Conservation (phyloP, 2,797 vertebrate species). For the Ibycter americanus region DNA sequence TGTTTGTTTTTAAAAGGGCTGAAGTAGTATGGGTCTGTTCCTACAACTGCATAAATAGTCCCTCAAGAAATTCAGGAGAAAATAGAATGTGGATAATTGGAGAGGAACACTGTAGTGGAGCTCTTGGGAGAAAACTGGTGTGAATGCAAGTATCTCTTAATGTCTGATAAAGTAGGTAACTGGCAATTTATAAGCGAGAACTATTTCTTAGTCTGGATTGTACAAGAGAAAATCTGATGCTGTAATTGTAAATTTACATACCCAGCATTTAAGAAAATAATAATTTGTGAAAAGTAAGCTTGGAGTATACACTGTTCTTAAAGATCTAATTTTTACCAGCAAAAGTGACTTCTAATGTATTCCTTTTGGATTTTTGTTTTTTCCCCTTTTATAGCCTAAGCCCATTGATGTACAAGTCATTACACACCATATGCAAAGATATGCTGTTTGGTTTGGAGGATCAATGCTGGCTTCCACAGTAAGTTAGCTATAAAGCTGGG, state of each 20-base stretch:
- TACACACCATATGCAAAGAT: conserved; percentile 98
- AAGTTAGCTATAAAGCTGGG: conserved; percentile 70
- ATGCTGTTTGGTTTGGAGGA: conserved; percentile 98
- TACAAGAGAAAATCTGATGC: background rate
- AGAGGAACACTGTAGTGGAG: background rate
- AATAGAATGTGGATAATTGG: background rate
- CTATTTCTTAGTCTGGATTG: background rate
- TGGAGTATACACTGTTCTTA: background rate
- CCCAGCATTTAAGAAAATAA: background rate
- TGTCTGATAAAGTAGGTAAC: background rate
- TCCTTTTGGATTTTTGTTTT: background rate
- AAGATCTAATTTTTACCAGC: background rate
- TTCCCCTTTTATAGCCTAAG: conserved; percentile 84
- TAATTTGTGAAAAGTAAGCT: background rate
- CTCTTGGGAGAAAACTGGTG: background rate
- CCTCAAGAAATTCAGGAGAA: background rate
- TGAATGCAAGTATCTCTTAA: background rate
- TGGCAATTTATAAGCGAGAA: background rate
- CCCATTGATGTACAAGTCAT: conserved; percentile 97
- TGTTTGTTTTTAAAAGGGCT: background rate
- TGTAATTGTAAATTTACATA: background rate
- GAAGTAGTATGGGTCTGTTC: background rate
- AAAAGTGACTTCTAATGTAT: background rate
- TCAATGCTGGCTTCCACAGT: conserved; percentile 99
- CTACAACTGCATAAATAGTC: background rate